Base-by-base conservation (phyloP, 92 coral and sea anemone genomes). In the Porites divaricata region DNA sequence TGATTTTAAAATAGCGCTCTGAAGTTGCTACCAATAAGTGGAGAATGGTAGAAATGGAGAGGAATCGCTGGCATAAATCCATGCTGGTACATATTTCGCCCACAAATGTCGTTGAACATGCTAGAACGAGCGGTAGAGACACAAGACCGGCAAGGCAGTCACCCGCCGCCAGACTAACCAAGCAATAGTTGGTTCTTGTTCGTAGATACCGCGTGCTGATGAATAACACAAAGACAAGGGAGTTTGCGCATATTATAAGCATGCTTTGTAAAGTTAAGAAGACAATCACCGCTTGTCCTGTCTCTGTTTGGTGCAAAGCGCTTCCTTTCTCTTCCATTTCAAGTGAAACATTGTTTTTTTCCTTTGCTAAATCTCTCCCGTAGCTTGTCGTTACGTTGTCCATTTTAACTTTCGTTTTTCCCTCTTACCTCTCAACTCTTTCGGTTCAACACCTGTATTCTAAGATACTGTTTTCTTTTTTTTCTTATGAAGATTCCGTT, bases 21-120 rank as follows among this genome's bases (percentile, higher is more conserved):
- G 85, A 74, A 4, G 98, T 94, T 5, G 98, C 98, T 7, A 92
- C 88, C 26, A 92, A 77, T 77, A 94, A 76, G 80, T 94, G 98
- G 5, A 94, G 91, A 56, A 94, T 92, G 7, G 93, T 94, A 5
- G 94, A 84, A 25, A 89, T 84, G 35, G 95, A 83, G 26, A 89
- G 86, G 62, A 90, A 92, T 51, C 95, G 85, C 53, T 94, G 98
- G 62, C 90, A 80, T 20, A 94, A 53, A 54, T 94, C 93, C 95
- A 94, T 92, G 59, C 89, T 86, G 26, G 76, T 63, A 78, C 94
- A 85, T 1, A 70, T 66, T 14, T 41, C 14, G 0, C 51, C 16
- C 8, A 22, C 62, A 59, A 6, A 2, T 0, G 78, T 64, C 19
- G 84, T 50, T 13, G 89, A 66, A 70, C 95, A 94, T 0, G 90